Conservation (phyloP, 2,888 invertebrate species). For the Galerucella nymphaeae region DNA sequence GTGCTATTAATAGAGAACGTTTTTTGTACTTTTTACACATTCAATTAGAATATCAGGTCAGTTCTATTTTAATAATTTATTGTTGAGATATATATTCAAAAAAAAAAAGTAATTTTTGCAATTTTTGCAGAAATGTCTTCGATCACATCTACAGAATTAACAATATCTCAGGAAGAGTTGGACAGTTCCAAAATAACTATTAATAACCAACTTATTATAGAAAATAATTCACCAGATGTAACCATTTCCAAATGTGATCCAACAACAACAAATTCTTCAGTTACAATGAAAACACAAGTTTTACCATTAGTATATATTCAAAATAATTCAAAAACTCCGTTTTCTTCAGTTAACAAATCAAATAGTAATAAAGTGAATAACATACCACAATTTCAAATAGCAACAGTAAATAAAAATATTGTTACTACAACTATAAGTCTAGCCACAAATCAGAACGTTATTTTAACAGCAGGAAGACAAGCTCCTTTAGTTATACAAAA, state of each 20-base stretch:
- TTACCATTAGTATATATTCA: constrained; percentile 73
- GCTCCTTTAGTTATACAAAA: constrained; percentile 72
- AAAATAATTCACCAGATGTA: constrained; percentile 52
- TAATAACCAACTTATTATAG: constrained; percentile 49
- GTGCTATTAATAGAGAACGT: constrained; percentile 18
- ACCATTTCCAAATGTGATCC: constrained; percentile 50
- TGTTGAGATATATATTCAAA: constrained; percentile 43
- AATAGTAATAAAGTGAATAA: constrained; percentile 45
- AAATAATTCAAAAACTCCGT: constrained; percentile 61
- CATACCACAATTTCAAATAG: constrained; percentile 50
- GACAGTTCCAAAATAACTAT: constrained; percentile 47
- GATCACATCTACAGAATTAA: constrained; percentile 47
- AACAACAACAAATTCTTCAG: constrained; percentile 45
- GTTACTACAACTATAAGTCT: constrained; percentile 43
- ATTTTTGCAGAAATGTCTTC: constrained; percentile 57
- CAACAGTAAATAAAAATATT: constrained; percentile 52
- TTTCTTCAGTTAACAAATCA: constrained; percentile 45
- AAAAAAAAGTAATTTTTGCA: constrained; percentile 45
- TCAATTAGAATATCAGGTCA: constrained; percentile 22
- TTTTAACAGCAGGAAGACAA: constrained; percentile 56
- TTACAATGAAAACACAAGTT: constrained; percentile 61
- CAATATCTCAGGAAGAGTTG: constrained; percentile 42
- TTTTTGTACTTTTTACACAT: constrained; percentile 3
- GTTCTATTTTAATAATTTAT: constrained; percentile 35
- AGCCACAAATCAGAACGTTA: constrained; percentile 54